phyloP scores from a whole-genome alignment of 2,888 invertebrate species.

The Euspilapteryx auroguttella region DNA sequence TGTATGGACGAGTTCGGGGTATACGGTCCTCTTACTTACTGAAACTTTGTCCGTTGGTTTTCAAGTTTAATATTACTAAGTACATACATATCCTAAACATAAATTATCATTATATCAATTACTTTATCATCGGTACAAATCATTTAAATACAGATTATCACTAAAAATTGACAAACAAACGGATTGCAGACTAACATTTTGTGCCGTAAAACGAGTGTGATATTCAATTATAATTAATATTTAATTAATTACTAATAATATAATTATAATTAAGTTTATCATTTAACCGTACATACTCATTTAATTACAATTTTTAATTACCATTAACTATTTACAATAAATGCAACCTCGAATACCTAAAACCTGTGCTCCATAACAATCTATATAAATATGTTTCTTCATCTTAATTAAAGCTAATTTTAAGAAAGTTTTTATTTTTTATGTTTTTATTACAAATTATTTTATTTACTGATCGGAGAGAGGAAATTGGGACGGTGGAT shows the following conservation, averaged over 20 bases:
- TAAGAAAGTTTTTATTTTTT: slow-evolving; percentile 15
- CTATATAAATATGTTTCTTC: slow-evolving; percentile 51
- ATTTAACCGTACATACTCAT: slow-evolving; percentile 17
- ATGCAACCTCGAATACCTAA: slow-evolving; percentile 54
- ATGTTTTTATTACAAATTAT: background rate
- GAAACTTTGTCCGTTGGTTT: too few relatives aligned
- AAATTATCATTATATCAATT: too few relatives aligned
- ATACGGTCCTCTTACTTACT: too few relatives aligned
- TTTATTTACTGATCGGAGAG: slow-evolving; percentile 27
- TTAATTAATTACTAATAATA: too few relatives aligned
- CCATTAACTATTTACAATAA: slow-evolving; percentile 55
- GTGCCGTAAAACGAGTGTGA: slow-evolving; percentile 61
- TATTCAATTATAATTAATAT: slow-evolving; percentile 13
- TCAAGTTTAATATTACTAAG: too few relatives aligned
- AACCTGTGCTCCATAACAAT: slow-evolving; percentile 58
- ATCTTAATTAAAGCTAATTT: slow-evolving; percentile 48
- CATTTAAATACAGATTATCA: slow-evolving; percentile 22
- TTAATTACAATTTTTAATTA: slow-evolving; percentile 25
- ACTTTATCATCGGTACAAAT: slow-evolving; percentile 29
- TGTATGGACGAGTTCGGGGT: too few relatives aligned
- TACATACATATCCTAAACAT: too few relatives aligned
- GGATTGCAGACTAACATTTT: slow-evolving; percentile 52
- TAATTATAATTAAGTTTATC: too few relatives aligned
- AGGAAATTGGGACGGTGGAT: slow-evolving; percentile 58
- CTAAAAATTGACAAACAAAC: slow-evolving; percentile 56